Base-by-base conservation (phyloP, 2,113 vertebrate genomes). In the Albula glossodonta region DNA sequence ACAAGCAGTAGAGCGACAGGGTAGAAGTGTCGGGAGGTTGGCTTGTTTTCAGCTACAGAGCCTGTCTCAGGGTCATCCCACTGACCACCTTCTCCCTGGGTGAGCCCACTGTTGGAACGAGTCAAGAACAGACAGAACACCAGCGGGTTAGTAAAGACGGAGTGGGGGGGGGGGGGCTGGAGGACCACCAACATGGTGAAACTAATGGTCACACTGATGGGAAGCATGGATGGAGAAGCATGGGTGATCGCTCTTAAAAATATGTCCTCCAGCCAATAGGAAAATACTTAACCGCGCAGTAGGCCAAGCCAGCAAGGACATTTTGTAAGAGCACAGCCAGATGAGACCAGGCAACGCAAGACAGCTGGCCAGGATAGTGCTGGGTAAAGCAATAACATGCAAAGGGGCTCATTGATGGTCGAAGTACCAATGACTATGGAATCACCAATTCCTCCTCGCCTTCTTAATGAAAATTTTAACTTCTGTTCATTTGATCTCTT, bases 1-100 rank as follows among this genome's bases (percentile, higher is more conserved):
- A 99, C 98, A 86, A 99, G 98, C 94, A 99, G 97, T 94, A 99
- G 96, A 94, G 98, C 98, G 95, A 99, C 98, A 91, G 98, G 98
- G 92, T 99, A 99, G 98, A 99, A 99, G 97, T 99, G 98, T 91
- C 98, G 97, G 90, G 98, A 98, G 91, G 97, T 96, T 93, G 98
- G 97, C 97, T 99, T 99, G 97, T 97, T 97, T 94, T 98, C 97
- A 93, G 95, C 96, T 93, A 96, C 92, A 92, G 96, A 94, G 95
- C 97, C 97, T 90, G 97, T 96, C 94, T 99, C 98, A 5, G 97
- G 98, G 94, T 99, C 98, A 92, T 98, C 97, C 94, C 97, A 98
- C 85, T 97, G 97, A 94, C 90, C 97, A 94, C 96, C 93, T 88
- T 96, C 96, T 96, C 96, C 97, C 96, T 97, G 97, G 96, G 95